Base-by-base conservation (phyloP, 2,888 invertebrate genomes). In the Caenorhabditis angaria region DNA sequence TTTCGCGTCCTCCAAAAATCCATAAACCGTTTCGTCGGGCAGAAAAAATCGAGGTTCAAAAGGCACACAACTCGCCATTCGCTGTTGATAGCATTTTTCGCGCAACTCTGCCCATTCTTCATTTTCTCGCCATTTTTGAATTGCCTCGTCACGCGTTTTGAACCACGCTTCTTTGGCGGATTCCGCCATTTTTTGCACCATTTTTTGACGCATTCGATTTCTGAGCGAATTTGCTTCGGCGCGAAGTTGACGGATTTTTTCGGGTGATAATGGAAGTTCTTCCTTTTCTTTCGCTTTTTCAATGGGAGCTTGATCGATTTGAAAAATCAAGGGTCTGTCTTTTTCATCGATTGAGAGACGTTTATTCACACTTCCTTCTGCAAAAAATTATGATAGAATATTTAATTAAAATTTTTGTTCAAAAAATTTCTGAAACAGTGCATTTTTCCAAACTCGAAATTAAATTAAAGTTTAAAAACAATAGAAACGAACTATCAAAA, bases 351-450 rank as follows among this genome's bases (percentile, higher is more conserved):
- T 18, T 2, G 24, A 24, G 25, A 22, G 3, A 10, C 54, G 54
- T 54, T 54, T 54, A 18, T 54, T 54, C 10, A 54, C 27, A 54
- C 54, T 56, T 56, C 55, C 29, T 20, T 56, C 55, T 56, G 55
- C 32, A 56, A 56, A 54, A 54, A 54, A 28, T 27, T n/a, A 12
- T 48, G n/a, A 4, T n/a, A 48, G n/a, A 48, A 48, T n/a, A n/a
- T n/a, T n/a, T n/a, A n/a, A 48, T 48, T 48, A n/a, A 48, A 48
- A 48, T 48, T n/a, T n/a, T n/a, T n/a, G n/a, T 48, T 48, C n/a
- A 14, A n/a, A 8, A 48, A 48, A 48, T 18, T 48, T 48, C 48
- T 18, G 48, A 48, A 48, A 48, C 10, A 5, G 48, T 18, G n/a
- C 4, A 5, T 48, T 48, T 48, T 48, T 48, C n/a, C n/a, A 5